Percentiles rank a stretch among this genome's conserved stretches.
phyloP scores from a whole-genome alignment of 2,113 vertebrate genomes.

The Oncorhynchus kisutch region DNA sequence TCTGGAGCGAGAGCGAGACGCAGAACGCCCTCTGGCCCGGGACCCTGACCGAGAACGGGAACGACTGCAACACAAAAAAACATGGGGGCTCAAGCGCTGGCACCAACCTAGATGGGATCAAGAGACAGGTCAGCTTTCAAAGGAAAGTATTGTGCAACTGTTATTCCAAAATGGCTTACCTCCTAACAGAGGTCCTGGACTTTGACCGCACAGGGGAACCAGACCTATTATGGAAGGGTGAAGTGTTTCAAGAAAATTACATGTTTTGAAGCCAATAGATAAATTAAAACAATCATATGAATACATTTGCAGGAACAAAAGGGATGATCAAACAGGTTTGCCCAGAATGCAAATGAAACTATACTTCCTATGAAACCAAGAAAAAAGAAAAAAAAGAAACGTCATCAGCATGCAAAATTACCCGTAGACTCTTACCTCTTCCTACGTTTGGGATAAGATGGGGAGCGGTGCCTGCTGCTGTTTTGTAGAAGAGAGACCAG shows the following conservation, averaged over 20 bases:
- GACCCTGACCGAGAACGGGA: constrained; percentile 65
- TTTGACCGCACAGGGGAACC: constrained; percentile 71
- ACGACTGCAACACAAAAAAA: constrained; percentile 49
- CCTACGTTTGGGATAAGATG: constrained; percentile 75
- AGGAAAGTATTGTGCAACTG: neutral
- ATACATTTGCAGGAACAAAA: neutral
- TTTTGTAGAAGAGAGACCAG: neutral
- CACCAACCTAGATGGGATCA: neutral
- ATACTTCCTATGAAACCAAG: neutral
- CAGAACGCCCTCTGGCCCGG: constrained; percentile 56
- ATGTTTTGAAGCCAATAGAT: neutral
- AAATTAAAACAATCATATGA: neutral
- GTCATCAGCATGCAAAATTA: neutral
- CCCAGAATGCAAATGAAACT: neutral
- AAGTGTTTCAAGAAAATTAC: neutral
- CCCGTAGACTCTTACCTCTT: constrained; percentile 66
- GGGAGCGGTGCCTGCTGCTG: constrained; percentile 69
- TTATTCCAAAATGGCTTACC: constrained; percentile 40
- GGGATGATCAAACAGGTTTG: neutral
- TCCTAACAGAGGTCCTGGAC: constrained; percentile 74
- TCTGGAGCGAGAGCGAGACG: constrained; percentile 67
- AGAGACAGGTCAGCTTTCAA: neutral
- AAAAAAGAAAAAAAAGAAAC: neutral
- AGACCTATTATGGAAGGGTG: constrained; percentile 58
- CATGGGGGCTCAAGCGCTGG: neutral